Evolutionary conservation across 2,113 vertebrate species (phyloP), one percentile per base, ranked within the genome.

Genomic region (Rhadina sibilatrix): DNA sequence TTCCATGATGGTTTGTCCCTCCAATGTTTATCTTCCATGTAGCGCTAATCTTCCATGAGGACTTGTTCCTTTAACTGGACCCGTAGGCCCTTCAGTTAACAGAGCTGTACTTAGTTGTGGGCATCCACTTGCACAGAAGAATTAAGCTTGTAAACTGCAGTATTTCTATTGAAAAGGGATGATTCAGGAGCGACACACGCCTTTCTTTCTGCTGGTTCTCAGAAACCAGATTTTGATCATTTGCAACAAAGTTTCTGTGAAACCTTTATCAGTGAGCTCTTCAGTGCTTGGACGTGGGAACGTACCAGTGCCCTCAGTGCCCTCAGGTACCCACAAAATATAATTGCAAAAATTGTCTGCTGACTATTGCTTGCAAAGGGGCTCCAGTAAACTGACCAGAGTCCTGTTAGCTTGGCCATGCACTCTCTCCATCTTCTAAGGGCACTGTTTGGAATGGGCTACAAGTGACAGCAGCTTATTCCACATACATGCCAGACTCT

Each of bases 11-110:
- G 10, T 5, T 1, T 24, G 9, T 74, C 24, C 27, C 40, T 82
- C 33, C 38, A 52, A 28, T 59, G 15, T 5, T 44, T 15, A 14
- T 46, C 18, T 59, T 65, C 37, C 15, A 2, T 17, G 23, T 56
- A 63, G 22, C 0, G 0, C 50, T 57, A 12, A 27, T 13, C 31
- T 65, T 66, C 28, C 20, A 4, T 56, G 14, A 10, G 2, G 0
- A 42, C 37, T 35, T n/a, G 18, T 27, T 82, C 12, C 46, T 70
- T 21, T 52, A 31, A 53, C 23, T n/a, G 46, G 4, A 12, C 35
- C 8, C 49, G 30, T 42, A 42, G 18, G 9, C 31, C 28, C 12
- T 57, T 80, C 31, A 30, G 15, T 56, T 87, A 40, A 25, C 1
- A 71, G 37, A 47, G 27, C 12, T 70, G 18, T 57, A 6, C 27